Evolutionary conservation across 1,140 invertebrate genomes (phyloP), one percentile per base, ranked within the genome.

Genomic region (Maniola jurtina): DNA sequence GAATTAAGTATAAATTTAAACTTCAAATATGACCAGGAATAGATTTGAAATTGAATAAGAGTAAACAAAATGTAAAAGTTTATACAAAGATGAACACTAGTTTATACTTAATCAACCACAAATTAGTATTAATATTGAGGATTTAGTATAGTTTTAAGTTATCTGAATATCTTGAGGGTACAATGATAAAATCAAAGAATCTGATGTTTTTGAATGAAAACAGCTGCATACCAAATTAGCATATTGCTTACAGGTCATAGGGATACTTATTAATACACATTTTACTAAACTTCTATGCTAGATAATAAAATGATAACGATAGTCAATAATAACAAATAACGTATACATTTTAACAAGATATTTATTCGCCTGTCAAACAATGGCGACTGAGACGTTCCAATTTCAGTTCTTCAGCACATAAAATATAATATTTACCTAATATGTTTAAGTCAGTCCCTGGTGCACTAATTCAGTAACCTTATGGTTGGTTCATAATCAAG

Each of bases 331-430:
- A 88, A 86, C 81, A 86, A 82, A 81, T 79, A 73, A 61, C 66
- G 71, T 79, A 83, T 60, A 67, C 79, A 76, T 81, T 80, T 75
- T 76, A 77, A 74, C 72, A 80, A 78, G 79, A 81, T 82, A 84
- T 83, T 78, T 82, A 83, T 80, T 76, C 77, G 69, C 71, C 83
- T 89, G 88, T 89, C 89, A 90, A 88, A 90, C 85, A 91, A 91
- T 91, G 89, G 89, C 89, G 87, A 91, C 89, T 75, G 75, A 73
- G 70, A 81, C 75, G 74, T 80, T 83, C 75, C 79, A 75, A 81
- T 73, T 87, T 79, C 77, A 83, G 70, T 77, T 71, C 67, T 72
- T 75, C 75, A 78, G 64, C 75, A 78, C 63, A 71, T 69, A 77
- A 83, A 68, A 70, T 72, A 71, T 65, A 48, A 78, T 81, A 87